Evolutionary conservation across 2,113 vertebrate genomes (phyloP).

Genomic region (Neogale vison): DNA sequence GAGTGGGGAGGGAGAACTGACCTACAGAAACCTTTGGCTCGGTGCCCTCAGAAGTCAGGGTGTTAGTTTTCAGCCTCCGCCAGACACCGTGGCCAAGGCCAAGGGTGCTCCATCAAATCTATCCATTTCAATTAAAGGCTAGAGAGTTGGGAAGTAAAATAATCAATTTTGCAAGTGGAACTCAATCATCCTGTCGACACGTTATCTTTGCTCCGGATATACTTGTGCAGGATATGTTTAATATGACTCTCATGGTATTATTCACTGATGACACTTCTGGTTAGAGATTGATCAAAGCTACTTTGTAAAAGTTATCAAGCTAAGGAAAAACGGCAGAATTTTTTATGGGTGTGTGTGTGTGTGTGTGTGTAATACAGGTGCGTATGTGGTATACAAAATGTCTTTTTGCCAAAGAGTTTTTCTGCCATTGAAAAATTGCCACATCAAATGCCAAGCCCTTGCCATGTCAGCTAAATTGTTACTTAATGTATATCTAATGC

Average conservation of each 20-base stretch:
- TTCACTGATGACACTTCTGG: conserved; percentile 66
- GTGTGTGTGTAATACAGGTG: not conserved
- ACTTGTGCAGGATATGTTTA: conserved; percentile 67
- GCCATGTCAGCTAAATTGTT: not conserved
- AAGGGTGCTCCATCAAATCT: conserved; percentile 73
- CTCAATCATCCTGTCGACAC: conserved; percentile 80
- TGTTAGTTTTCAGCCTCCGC: conserved; percentile 76
- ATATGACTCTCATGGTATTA: conserved; percentile 63
- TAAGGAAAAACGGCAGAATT: conserved; percentile 43
- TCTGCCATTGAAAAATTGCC: not conserved
- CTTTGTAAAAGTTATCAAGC: conserved; percentile 55
- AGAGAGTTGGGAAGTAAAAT: conserved; percentile 76
- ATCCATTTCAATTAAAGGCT: conserved; percentile 82
- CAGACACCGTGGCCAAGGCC: conserved; percentile 65
- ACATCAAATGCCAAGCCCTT: not conserved
- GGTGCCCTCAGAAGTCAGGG: conserved; percentile 54
- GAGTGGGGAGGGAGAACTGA: conserved; percentile 28
- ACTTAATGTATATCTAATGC: not conserved
- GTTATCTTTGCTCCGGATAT: conserved; percentile 77
- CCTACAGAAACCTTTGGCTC: conserved; percentile 67
- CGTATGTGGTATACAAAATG: not conserved
- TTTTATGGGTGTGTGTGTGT: not conserved
- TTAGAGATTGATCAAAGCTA: conserved; percentile 67
- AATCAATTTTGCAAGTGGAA: conserved; percentile 78
- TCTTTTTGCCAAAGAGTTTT: not conserved